These are phyloP conservation scores for Fopius arisanus DNA, from an alignment of 1,140 invertebrate species.

Conservation along the genomic window DNA sequence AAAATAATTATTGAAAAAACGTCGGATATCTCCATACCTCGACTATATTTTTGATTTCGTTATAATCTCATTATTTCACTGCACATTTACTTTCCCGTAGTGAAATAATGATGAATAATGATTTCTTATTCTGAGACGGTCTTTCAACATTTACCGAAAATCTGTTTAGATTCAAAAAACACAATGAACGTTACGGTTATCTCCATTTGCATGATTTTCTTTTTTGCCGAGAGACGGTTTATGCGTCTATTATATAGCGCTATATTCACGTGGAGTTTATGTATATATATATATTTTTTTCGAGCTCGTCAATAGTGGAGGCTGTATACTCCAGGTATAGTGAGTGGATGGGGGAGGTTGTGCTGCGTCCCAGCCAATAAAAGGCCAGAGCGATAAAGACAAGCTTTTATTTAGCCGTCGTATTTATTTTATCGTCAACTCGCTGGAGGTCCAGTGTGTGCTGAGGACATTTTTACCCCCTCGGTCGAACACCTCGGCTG, in stretches of 20 bases:
- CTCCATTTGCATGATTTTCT: conserved; percentile 1
- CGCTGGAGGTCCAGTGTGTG: neutral
- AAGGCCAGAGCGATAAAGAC: conserved; percentile 32
- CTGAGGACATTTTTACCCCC: conserved; percentile 2
- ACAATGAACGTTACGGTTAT: neutral
- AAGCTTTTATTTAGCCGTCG: conserved; percentile 36
- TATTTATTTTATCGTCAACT: conserved; percentile 35
- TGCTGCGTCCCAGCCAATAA: conserved; percentile 22
- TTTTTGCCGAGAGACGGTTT: neutral
- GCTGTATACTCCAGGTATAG: neutral
- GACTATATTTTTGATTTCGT: too few species aligned
- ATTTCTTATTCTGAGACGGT: too few species aligned
- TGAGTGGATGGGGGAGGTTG: neutral
- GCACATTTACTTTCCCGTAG: too few species aligned
- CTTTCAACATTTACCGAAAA: too few species aligned
- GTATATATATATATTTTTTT: neutral
- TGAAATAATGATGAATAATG: too few species aligned
- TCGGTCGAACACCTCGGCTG: neutral
- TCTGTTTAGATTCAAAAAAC: neutral
- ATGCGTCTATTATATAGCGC: conserved; percentile 10
- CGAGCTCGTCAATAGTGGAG: neutral
- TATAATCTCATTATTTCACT: too few species aligned
- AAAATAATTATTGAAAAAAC: too few species aligned
- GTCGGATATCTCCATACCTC: too few species aligned
- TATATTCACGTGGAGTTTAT: neutral